phyloP scores from a whole-genome alignment of 2,888 invertebrate species.

The Cepaea hortensis region DNA sequence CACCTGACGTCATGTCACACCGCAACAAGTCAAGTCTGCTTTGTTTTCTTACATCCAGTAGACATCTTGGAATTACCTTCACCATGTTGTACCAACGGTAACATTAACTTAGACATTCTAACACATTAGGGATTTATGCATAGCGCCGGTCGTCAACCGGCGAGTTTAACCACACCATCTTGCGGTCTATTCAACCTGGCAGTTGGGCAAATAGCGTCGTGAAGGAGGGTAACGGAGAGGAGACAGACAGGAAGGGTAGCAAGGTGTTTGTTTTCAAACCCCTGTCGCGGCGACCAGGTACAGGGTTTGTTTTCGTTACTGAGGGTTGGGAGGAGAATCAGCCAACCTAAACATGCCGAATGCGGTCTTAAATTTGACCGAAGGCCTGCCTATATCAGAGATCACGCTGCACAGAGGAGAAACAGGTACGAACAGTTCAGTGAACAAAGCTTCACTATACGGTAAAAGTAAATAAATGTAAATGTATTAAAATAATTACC shows the following conservation, averaged over 20 bases:
- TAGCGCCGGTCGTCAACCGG: conserved; percentile 40
- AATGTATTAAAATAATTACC: too few species aligned
- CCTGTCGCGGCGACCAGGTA: conserved; percentile 43
- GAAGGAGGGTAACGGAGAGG: conserved; percentile 7
- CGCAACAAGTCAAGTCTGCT: conserved; percentile 43
- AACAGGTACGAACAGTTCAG: conserved; percentile 28
- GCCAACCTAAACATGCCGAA: conserved; percentile 38
- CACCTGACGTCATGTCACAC: conserved; percentile 44
- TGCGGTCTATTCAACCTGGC: conserved; percentile 44
- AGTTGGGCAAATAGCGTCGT: conserved; percentile 44
- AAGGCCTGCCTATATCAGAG: conserved; percentile 43
- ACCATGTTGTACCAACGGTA: conserved; percentile 28
- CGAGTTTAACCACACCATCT: conserved; percentile 6
- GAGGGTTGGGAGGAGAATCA: conserved; percentile 31
- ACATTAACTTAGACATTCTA: neutral
- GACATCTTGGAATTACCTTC: conserved; percentile 41
- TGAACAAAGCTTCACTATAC: too few species aligned
- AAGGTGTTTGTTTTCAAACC: conserved; percentile 16
- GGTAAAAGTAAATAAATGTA: too few species aligned
- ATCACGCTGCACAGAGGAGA: conserved; percentile 50
- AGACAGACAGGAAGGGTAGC: conserved; percentile 39
- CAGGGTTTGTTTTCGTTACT: conserved; percentile 4
- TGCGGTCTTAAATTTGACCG: conserved; percentile 44
- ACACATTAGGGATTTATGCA: neutral
- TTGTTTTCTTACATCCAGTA: conserved; percentile 9